These are phyloP conservation scores for Desmophyllum pertusum DNA, from an alignment of 92 coral and sea anemone species.

Conservation along the genomic window DNA sequence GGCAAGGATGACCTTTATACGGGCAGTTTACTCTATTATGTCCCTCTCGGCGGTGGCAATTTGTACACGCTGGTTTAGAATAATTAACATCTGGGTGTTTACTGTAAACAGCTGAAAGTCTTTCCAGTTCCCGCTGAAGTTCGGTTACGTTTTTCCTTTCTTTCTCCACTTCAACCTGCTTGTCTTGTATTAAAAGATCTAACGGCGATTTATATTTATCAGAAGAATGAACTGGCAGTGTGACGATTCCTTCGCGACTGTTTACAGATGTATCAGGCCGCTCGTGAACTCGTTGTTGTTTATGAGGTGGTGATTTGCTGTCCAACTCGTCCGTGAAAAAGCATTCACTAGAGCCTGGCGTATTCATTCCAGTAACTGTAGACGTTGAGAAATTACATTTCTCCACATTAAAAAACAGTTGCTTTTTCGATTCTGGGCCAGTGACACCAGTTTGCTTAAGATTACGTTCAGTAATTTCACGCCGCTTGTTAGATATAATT, in stretches of 20 bases:
- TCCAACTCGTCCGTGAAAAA: slow-evolving; percentile 6
- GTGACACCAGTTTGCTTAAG: not conserved
- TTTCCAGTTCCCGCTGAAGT: slow-evolving; percentile 21
- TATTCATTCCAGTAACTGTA: slow-evolving; percentile 25
- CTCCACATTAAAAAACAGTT: slow-evolving; percentile 27
- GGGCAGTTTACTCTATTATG: slow-evolving; percentile 34
- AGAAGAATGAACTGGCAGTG: slow-evolving; percentile 11
- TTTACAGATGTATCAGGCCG: slow-evolving; percentile 7
- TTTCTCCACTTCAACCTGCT: slow-evolving; percentile 38
- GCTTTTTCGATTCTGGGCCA: slow-evolving; percentile 29
- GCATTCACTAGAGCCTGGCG: slow-evolving; percentile 35
- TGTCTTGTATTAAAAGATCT: slow-evolving; percentile 44
- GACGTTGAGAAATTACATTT: slow-evolving; percentile 15
- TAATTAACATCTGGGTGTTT: slow-evolving; percentile 24
- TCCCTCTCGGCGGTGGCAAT: slow-evolving; percentile 27
- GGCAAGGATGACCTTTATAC: slow-evolving; percentile 23
- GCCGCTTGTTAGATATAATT: slow-evolving; percentile 26
- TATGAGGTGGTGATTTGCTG: slow-evolving; percentile 20
- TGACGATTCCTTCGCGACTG: not conserved
- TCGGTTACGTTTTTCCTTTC: slow-evolving; percentile 37
- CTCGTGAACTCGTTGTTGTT: slow-evolving; percentile 16
- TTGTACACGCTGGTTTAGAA: slow-evolving; percentile 37
- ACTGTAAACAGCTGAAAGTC: slow-evolving; percentile 24
- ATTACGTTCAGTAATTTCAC: slow-evolving; percentile 22
- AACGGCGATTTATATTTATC: slow-evolving; percentile 19